A percentile compares a stretch with the other conserved stretches of the same genome.
phyloP scores from a whole-genome alignment of 2,113 vertebrate genomes.

The Oreocharis arfaki region DNA sequence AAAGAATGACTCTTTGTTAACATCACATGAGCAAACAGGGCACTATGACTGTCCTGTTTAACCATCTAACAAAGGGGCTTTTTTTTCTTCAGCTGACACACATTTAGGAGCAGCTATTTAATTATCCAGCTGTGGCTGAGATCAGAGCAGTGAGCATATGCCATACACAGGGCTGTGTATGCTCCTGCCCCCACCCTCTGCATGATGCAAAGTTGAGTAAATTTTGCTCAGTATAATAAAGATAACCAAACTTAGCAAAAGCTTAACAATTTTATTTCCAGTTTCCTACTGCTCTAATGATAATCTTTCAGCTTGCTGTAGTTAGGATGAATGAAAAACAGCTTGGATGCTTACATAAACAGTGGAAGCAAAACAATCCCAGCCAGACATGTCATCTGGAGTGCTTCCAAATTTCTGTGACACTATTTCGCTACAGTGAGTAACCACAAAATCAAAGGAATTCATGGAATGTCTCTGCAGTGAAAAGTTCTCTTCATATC shows the following conservation, averaged over 20 bases:
- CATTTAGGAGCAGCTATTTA: neutral
- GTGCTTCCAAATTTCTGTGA: slow-evolving; percentile 24
- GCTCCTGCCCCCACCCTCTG: neutral
- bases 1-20: neutral
- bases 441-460: slow-evolving; percentile 50
- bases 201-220: neutral
- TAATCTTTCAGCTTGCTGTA: neutral
- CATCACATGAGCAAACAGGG: neutral
- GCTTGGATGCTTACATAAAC: neutral
- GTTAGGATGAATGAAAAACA: neutral
- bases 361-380: neutral
- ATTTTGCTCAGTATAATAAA: neutral
- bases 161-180: neutral
- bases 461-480: slow-evolving; percentile 44
- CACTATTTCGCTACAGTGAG: neutral
- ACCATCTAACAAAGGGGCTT: neutral
- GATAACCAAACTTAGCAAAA: neutral
- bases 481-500: neutral
- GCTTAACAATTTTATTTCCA: neutral
- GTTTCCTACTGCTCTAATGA: neutral
- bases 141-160: neutral
- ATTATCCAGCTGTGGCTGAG: neutral
- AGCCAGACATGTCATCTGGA: neutral
- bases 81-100: neutral
- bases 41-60: neutral